Base-by-base conservation (phyloP, 2,113 vertebrate genomes). In the Nasalis larvatus region DNA sequence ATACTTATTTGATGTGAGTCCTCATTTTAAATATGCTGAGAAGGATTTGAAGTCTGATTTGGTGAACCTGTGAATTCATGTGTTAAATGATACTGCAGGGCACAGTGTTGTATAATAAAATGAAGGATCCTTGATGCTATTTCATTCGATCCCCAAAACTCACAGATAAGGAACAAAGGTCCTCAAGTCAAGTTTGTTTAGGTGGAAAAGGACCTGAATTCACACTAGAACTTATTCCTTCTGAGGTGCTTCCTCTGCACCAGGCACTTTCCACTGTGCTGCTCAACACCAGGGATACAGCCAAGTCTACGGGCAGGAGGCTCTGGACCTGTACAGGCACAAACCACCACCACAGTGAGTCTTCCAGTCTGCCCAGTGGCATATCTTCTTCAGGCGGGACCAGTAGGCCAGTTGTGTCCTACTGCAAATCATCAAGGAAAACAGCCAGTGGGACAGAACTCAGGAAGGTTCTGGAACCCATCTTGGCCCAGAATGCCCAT, bases 251-350 rank as follows among this genome's bases (percentile, higher is more conserved):
- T 18, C 23, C 42, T n/a, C 68, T 40, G 9, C 0, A 5, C 23
- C 52, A 35, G 60, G 49, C n/a, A 49, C 1, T 10, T 6, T 1
- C 54, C 27, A 35, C 18, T 14, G 4, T 8, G 8, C 14, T 2
- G 1, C 14, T 23, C 1, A 3, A 4, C 21, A 54, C 74, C 2
- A 30, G 25, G 6, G 11, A 21, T 27, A 11, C 13, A 35, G 37
- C 37, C 49, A n/a, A 9, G 63, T 42, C 27, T 58, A 8, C 0
- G 3, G 12, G 68, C 49, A 63, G 6, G 68, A 45, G 16, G 13
- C 2, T 37, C 25, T 4, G 8, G 37, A 6, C 16, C 20, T 47
- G 0, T 6, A 0, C 12, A 11, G 18, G 23, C 73, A 88, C 27
- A 68, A 8, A 27, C 7, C 20, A 13, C 4, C 6, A 21, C 52